Percentiles rank a stretch among this genome's conserved stretches.
phyloP scores from a whole-genome alignment of 2,797 vertebrate genomes.

The Pyrocephalus nanus region DNA sequence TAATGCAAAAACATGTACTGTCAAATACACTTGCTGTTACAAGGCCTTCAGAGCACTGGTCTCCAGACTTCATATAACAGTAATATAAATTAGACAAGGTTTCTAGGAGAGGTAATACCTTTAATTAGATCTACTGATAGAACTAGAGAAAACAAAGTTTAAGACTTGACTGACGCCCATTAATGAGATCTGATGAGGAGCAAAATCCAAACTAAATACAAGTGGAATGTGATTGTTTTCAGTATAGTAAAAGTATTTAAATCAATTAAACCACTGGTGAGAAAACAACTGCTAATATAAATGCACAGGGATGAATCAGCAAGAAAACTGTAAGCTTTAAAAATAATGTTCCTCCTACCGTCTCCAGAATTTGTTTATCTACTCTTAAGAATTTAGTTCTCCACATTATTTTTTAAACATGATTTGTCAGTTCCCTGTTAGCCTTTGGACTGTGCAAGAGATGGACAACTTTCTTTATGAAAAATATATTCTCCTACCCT shows the following conservation, averaged over 20 bases:
- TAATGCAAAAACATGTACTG: not conserved
- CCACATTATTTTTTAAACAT: not conserved
- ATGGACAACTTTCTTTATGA: not conserved
- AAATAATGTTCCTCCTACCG: accelerated
- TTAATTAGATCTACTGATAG: not conserved
- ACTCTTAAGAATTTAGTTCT: not conserved
- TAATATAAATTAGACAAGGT: not conserved
- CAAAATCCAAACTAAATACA: not conserved
- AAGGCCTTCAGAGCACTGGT: not conserved
- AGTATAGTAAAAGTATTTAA: not conserved
- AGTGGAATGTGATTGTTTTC: not conserved
- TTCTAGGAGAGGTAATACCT: not conserved
- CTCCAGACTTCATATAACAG: not conserved
- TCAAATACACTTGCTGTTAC: not conserved
- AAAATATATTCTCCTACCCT: not conserved
- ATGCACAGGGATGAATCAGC: not conserved
- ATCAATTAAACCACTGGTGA: not conserved
- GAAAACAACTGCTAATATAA: not conserved
- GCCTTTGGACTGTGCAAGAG: not conserved
- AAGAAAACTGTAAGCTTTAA: not conserved
- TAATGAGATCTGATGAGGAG: not conserved
- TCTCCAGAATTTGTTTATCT: not conserved
- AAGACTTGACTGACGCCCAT: not conserved
- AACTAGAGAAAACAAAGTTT: not conserved
- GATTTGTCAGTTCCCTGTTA: not conserved